Conservation (phyloP, 2,888 invertebrate genomes). For the Spodoptera picta region DNA sequence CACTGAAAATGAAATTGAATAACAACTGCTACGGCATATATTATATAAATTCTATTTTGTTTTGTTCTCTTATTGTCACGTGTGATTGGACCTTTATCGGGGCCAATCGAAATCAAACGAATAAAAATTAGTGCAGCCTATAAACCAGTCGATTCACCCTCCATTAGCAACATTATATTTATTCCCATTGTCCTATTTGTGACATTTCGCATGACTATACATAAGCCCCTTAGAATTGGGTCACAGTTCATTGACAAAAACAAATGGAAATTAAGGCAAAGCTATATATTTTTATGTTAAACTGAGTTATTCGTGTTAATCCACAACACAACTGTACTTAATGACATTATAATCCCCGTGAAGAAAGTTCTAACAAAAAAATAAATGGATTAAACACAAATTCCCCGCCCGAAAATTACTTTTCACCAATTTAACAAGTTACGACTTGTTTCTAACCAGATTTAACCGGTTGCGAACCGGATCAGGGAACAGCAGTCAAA, state of each 20-base stretch:
- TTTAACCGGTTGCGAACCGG: slow-evolving; percentile 44
- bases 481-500: slow-evolving; percentile 45
- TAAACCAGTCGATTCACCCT: slow-evolving; percentile 36
- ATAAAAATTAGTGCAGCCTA: slow-evolving; percentile 25
- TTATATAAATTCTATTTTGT: too few relatives aligned
- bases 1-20: too few relatives aligned
- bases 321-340: slow-evolving; percentile 49
- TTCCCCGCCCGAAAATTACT: slow-evolving; percentile 24
- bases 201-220: slow-evolving; percentile 44
- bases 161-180: slow-evolving; percentile 25
- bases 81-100: too few relatives aligned
- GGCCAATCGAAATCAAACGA: not conserved
- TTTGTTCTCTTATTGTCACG: too few relatives aligned
- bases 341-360: slow-evolving; percentile 63
- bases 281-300: slow-evolving; percentile 54
- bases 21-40: too few relatives aligned
- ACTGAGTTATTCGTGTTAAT: slow-evolving; percentile 63
- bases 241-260: slow-evolving; percentile 52
- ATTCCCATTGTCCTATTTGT: slow-evolving; percentile 43
- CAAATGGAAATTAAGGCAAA: slow-evolving; percentile 40
- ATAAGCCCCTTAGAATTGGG: slow-evolving; percentile 41
- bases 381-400: slow-evolving; percentile 31
- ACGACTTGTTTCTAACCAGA: slow-evolving; percentile 36
- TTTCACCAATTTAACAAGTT: slow-evolving; percentile 40
- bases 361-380: slow-evolving; percentile 47